These are phyloP conservation scores for Eupithecia exiguata DNA, from an alignment of 2,888 invertebrate species.

Conservation along the genomic window DNA sequence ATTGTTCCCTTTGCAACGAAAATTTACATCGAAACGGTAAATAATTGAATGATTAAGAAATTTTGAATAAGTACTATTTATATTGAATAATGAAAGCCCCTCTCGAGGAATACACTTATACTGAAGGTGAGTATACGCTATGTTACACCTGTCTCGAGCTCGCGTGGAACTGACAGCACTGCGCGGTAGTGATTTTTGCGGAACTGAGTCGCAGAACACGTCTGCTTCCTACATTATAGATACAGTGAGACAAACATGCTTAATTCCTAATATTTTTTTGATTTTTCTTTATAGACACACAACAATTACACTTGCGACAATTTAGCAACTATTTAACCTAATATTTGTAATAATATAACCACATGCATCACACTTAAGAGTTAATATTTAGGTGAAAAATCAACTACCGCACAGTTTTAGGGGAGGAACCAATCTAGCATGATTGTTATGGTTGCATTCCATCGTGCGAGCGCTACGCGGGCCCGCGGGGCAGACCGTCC, in stretches of 20 bases:
- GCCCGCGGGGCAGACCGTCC: background rate
- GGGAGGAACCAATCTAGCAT: conserved; percentile 57
- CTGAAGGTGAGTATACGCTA: conserved; percentile 67
- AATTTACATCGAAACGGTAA: conserved; percentile 74
- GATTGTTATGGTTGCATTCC: conserved; percentile 47
- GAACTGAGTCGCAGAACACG: conserved; percentile 15
- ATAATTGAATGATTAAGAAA: conserved; percentile 76
- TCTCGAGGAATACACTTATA: conserved; percentile 65
- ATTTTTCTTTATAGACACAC: conserved; percentile 44
- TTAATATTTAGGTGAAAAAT: conserved; percentile 43
- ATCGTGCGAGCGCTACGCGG: conserved; percentile 35
- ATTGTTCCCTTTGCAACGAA: conserved; percentile 80
- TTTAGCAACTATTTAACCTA: conserved; percentile 46
- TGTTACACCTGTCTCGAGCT: conserved; percentile 66
- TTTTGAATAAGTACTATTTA: conserved; percentile 79
- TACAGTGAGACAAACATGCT: conserved; percentile 43
- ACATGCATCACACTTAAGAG: conserved; percentile 45
- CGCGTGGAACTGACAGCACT: conserved; percentile 58
- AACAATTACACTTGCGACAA: conserved; percentile 46
- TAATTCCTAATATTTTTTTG: conserved; percentile 41
- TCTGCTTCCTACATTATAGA: conserved; percentile 43
- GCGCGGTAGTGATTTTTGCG: conserved; percentile 49
- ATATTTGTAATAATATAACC: conserved; percentile 41
- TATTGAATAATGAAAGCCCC: conserved; percentile 78
- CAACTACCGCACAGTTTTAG: conserved; percentile 53